Evolutionary conservation across 2,113 vertebrate genomes (phyloP).

Genomic region (Alces alces): DNA sequence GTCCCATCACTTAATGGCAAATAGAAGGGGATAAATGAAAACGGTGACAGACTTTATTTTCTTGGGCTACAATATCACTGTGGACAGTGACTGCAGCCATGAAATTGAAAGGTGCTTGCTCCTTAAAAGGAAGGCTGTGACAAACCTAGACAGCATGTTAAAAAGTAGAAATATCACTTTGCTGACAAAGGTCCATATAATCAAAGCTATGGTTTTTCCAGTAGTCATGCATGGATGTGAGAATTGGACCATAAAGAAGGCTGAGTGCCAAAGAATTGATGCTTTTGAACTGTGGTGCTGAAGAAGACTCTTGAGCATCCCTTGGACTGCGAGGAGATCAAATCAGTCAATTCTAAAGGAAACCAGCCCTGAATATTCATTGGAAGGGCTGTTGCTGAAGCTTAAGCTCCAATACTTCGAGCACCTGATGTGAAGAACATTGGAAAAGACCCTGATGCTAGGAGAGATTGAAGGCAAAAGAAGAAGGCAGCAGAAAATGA

Average conservation of each 20-base stretch:
- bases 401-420: not conserved
- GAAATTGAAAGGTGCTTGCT: not conserved
- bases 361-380: not conserved
- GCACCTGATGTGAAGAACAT: not conserved
- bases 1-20: not conserved
- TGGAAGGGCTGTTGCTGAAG: not conserved
- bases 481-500: not conserved
- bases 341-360: not conserved
- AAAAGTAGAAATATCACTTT: not conserved
- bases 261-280: not conserved
- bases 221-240: not conserved
- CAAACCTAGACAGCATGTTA: not conserved
- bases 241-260: not conserved
- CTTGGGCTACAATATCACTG: not conserved
- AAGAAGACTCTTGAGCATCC: not conserved
- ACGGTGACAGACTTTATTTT: not conserved
- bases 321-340: not conserved
- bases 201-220: not conserved
- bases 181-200: not conserved
- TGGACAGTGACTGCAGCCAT: not conserved
- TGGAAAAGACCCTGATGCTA: not conserved
- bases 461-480: not conserved
- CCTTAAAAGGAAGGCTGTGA: not conserved
- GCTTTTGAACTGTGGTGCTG: not conserved
- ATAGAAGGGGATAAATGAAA: not conserved